These are phyloP conservation scores for Zaprionus davidi DNA, from an alignment of 1,140 invertebrate species.

Conservation along the genomic window DNA sequence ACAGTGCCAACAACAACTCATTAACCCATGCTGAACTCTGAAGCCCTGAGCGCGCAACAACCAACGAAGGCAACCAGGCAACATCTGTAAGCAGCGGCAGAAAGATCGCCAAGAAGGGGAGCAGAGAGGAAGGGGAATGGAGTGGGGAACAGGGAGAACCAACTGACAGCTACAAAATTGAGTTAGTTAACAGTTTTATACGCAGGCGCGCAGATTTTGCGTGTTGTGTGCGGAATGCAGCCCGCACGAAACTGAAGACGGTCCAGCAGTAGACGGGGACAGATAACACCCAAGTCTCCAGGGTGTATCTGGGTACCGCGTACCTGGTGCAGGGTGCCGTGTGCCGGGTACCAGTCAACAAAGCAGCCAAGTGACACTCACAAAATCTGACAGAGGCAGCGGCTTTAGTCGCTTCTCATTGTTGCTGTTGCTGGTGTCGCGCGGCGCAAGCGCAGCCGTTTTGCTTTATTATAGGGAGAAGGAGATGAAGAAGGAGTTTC, in stretches of 20 bases:
- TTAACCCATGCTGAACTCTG: constrained; percentile 79
- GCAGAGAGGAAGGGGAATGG: neutral
- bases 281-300: constrained; percentile 69
- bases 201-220: constrained; percentile 78
- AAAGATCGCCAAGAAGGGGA: neutral
- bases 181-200: constrained; percentile 84
- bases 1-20: constrained; percentile 67
- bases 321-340: constrained; percentile 1
- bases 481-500: constrained; percentile 11
- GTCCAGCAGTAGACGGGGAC: constrained; percentile 54
- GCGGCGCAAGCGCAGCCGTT: constrained; percentile 73
- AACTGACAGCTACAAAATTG: constrained; percentile 84
- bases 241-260: constrained; percentile 74
- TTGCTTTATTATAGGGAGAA: constrained; percentile 70
- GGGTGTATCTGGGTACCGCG: neutral
- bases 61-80: constrained; percentile 19
- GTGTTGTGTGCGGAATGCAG: constrained; percentile 63
- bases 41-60: constrained; percentile 16
- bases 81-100: constrained; percentile 38
- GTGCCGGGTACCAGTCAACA: constrained; percentile 41
- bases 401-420: constrained; percentile 54
- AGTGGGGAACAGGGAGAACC: constrained; percentile 28
- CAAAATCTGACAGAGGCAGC: constrained; percentile 80
- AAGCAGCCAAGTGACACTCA: constrained; percentile 78
- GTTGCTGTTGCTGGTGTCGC: constrained; percentile 29